Evolutionary conservation across 2,113 vertebrate species (phyloP).

Genomic region (Nycticorax nycticorax): DNA sequence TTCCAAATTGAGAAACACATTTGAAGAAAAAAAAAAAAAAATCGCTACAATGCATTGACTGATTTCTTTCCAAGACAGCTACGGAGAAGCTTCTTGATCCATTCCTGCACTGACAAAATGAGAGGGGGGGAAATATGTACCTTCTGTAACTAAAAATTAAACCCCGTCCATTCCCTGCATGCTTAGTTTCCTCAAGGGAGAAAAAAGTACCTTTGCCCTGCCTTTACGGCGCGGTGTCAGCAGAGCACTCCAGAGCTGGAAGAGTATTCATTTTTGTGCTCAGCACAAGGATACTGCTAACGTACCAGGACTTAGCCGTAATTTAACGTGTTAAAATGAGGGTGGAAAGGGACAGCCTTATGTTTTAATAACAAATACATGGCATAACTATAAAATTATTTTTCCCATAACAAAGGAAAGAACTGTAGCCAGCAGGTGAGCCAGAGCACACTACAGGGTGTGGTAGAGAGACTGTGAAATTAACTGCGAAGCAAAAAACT

Average conservation of each 20-base stretch:
- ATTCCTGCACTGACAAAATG: conserved; percentile 50
- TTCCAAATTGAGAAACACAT: conserved; percentile 81
- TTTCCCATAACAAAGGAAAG: conserved; percentile 66
- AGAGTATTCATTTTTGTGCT: conserved; percentile 49
- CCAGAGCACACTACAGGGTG: conserved; percentile 79
- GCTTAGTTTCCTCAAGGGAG: background rate
- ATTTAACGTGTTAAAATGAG: conserved; percentile 13
- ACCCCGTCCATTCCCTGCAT: conserved; percentile 10
- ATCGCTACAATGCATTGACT: conserved; percentile 77
- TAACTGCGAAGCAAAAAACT: conserved; percentile 80
- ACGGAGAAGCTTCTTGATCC: conserved; percentile 62
- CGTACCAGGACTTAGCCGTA: conserved; percentile 25
- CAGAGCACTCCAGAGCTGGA: conserved; percentile 33
- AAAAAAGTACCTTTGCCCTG: conserved; percentile 6
- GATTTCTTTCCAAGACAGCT: conserved; percentile 76
- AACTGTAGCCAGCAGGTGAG: conserved; percentile 83
- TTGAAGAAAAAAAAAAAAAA: conserved; percentile 70
- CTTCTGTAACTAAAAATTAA: conserved; percentile 71
- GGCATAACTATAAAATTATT: conserved; percentile 14
- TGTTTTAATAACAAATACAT: conserved; percentile 36
- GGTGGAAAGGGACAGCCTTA: background rate
- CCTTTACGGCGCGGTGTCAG: conserved; percentile 45
- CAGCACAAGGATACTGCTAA: conserved; percentile 4
- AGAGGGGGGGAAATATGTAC: conserved; percentile 31
- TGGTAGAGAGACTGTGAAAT: conserved; percentile 87